A percentile compares a stretch with the other conserved stretches of the same genome.
These are phyloP conservation scores for Phaetusa simplex DNA, from an alignment of 2,113 vertebrate genomes.

Conservation along the genomic window DNA sequence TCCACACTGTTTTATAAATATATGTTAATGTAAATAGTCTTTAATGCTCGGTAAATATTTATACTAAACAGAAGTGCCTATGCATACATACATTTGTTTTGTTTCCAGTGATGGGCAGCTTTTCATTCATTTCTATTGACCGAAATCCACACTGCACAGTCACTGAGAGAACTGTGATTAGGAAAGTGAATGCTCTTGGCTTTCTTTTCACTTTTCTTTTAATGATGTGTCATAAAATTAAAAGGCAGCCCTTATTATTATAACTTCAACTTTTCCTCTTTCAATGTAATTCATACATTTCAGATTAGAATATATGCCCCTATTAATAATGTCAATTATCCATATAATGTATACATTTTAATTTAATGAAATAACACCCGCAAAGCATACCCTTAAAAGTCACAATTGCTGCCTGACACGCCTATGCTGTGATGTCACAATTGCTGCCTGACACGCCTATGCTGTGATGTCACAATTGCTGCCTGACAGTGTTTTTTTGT, in stretches of 20 bases:
- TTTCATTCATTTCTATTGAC: constrained; percentile 33
- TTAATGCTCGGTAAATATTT: constrained; percentile 39
- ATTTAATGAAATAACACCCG: not conserved
- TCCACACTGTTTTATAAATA: constrained; percentile 39
- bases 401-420: not conserved
- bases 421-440: no score
- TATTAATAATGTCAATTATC: constrained; percentile 28
- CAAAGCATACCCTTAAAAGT: not conserved
- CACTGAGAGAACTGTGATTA: constrained; percentile 17
- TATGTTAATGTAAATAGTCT: constrained; percentile 38
- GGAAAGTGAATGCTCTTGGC: not conserved
- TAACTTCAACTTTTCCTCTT: not conserved
- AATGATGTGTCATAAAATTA: not conserved
- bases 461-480: not conserved
- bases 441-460: no score
- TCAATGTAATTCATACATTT: not conserved
- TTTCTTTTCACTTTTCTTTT: not conserved
- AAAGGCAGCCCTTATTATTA: constrained; percentile 4
- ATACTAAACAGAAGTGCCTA: constrained; percentile 19
- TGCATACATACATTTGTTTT: constrained; percentile 14
- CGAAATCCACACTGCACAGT: constrained; percentile 16
- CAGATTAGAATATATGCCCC: not conserved
- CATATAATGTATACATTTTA: not conserved
- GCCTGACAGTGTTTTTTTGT: not conserved
- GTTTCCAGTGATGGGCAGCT: not conserved